A percentile compares a stretch with the other conserved stretches of the same genome.
Evolutionary conservation across 2,113 vertebrate species (phyloP).

Genomic region (Prunella fulvescens): DNA sequence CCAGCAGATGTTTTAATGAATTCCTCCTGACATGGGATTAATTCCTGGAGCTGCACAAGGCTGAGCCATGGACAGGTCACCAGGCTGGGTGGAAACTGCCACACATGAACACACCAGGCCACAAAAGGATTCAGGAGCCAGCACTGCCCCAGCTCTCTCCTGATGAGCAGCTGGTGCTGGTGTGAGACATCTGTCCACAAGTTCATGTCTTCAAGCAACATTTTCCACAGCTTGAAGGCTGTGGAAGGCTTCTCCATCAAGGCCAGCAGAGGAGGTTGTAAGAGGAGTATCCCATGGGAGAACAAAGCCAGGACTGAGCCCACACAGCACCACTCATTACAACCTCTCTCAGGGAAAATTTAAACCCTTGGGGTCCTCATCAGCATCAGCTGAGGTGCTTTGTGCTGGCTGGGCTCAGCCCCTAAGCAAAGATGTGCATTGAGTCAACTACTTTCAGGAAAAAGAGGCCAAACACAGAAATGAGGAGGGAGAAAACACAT

Average conservation of each 20-base stretch:
- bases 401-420: neutral
- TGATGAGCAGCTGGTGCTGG: neutral
- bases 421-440: neutral
- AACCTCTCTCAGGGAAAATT: neutral
- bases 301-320: neutral
- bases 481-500: neutral
- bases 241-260: neutral
- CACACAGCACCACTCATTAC: rapidly evolving
- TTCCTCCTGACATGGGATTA: neutral
- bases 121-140: neutral
- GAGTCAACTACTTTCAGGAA: neutral
- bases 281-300: neutral
- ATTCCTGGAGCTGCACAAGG: neutral
- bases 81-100: neutral
- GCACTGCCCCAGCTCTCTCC: neutral
- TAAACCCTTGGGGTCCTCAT: neutral
- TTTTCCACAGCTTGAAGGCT: neutral
- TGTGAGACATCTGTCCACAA: neutral
- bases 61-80: neutral
- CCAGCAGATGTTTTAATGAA: neutral
- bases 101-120: neutral
- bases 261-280: neutral
- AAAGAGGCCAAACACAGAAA: neutral
- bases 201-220: neutral
- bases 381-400: neutral